Conservation (phyloP, 2,113 vertebrate genomes). For the Pangasianodon gigas region DNA sequence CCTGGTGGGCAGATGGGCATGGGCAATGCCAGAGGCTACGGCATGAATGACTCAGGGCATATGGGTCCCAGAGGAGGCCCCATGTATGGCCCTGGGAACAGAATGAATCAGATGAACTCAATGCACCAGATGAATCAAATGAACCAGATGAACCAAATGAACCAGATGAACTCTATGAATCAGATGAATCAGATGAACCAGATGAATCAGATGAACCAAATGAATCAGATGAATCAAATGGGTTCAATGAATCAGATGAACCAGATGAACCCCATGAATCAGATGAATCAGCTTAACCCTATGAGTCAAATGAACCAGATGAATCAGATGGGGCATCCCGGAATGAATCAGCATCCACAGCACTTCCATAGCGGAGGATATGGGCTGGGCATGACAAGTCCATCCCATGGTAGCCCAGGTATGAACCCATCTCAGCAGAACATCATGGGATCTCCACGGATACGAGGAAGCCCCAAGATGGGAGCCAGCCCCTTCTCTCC, state of each 20-base stretch:
- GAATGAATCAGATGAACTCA: constrained; percentile 63
- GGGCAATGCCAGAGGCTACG: constrained; percentile 73
- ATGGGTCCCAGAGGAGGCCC: constrained; percentile 69
- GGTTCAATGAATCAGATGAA: constrained; percentile 55
- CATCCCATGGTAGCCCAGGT: constrained; percentile 85
- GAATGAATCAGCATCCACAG: constrained; percentile 77
- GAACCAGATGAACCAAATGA: constrained; percentile 50
- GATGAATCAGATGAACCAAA: constrained; percentile 44
- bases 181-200: constrained; percentile 47
- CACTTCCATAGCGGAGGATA: constrained; percentile 84
- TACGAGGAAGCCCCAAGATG: constrained; percentile 92
- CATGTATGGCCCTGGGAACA: constrained; percentile 63
- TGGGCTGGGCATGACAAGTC: constrained; percentile 86
- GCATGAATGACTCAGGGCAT: constrained; percentile 70
- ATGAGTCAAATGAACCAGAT: constrained; percentile 54
- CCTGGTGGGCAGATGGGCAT: constrained; percentile 74
- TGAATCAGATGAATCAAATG: constrained; percentile 48
- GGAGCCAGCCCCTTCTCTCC: constrained; percentile 90
- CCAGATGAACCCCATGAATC: constrained; percentile 60
- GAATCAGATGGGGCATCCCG: constrained; percentile 70
- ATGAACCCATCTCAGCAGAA: constrained; percentile 83
- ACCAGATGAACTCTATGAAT: constrained; percentile 46
- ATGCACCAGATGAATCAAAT: constrained; percentile 56
- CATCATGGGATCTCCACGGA: constrained; percentile 88
- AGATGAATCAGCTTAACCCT: constrained; percentile 41